A percentile compares a stretch with the other conserved stretches of the same genome.
phyloP scores from a whole-genome alignment of 92 coral and sea anemone genomes.

The Porites divaricata region DNA sequence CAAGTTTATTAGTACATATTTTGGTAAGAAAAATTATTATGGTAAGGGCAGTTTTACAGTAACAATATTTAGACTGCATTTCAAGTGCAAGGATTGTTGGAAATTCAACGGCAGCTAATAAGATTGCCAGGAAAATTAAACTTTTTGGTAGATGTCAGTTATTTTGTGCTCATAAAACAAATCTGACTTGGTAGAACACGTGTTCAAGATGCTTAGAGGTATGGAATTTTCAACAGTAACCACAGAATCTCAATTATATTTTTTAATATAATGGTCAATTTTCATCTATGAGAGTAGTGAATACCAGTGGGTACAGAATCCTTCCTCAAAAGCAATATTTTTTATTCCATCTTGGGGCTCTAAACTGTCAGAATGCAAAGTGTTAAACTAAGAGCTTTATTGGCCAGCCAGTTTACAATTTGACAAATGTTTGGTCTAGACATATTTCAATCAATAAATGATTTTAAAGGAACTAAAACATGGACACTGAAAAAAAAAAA shows the following conservation, averaged over 20 bases:
- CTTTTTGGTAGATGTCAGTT: neutral
- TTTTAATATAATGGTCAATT: neutral
- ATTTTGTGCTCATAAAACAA: neutral
- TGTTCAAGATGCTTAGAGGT: too few species aligned
- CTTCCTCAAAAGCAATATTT: neutral
- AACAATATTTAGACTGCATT: too few species aligned
- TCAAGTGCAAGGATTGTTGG: too few species aligned
- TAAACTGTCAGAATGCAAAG: neutral
- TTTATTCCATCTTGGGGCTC: neutral
- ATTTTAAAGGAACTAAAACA: conserved; percentile 16
- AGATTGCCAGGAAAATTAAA: conserved; percentile 4
- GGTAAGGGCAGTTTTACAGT: too few species aligned
- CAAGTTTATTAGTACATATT: too few species aligned
- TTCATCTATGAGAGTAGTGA: neutral
- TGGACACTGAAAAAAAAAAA: conserved; percentile 7
- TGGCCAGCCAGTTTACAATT: conserved; percentile 5
- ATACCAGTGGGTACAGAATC: neutral
- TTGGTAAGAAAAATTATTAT: too few species aligned
- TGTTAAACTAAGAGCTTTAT: neutral
- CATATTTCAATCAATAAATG: conserved; percentile 41
- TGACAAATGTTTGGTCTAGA: conserved; percentile 32
- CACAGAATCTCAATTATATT: too few species aligned
- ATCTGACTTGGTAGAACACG: neutral
- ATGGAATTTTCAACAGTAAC: too few species aligned
- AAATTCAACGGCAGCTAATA: too few species aligned